Evolutionary conservation across 2,888 invertebrate species (phyloP), one percentile per base, ranked within the genome.

Genomic region (Achlya flavicornis): DNA sequence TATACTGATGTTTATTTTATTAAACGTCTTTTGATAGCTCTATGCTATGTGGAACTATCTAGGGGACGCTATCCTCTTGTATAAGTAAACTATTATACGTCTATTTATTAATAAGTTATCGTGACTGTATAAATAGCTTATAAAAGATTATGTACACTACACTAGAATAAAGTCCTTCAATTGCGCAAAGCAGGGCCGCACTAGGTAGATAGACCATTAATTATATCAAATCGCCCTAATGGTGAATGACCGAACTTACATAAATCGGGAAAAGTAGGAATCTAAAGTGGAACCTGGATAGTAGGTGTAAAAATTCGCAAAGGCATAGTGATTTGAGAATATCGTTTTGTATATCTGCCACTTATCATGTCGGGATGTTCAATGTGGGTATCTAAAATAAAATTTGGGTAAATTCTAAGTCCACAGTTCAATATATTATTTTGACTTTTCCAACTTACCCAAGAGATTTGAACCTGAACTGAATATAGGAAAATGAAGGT

Each of bases 201-300:
- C 46, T 46, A 75, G 70, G 68, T 73, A 70, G 70, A 69, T 73
- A 70, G 74, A 80, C 78, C 80, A 75, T 76, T 79, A 81, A 81
- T 80, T 80, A 75, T 73, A 77, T 19, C n/a, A 79, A 67, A 75
- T 81, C 75, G 75, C 75, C 69, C 65, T 70, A 75, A 74, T 75
- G 72, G 72, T 69, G 74, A 71, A 73, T 12, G 41, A 74, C 73
- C 75, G 74, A 66, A 66, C 67, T 70, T 68, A 70, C 63, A 67
- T 75, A 76, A 76, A 76, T 75, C 73, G 71, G 73, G 69, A 69
- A 69, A 75, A 75, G 74, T 71, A 68, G 72, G 71, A 73, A 68
- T 69, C 66, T 65, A 70, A 69, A 43, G 60, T 41, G 12, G 38
- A 38, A 59, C 41, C 38, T 38, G 41, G 59, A 41, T 38, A 10